Evolutionary conservation across 2,113 vertebrate genomes (phyloP).

Genomic region (Fregata magnificens): DNA sequence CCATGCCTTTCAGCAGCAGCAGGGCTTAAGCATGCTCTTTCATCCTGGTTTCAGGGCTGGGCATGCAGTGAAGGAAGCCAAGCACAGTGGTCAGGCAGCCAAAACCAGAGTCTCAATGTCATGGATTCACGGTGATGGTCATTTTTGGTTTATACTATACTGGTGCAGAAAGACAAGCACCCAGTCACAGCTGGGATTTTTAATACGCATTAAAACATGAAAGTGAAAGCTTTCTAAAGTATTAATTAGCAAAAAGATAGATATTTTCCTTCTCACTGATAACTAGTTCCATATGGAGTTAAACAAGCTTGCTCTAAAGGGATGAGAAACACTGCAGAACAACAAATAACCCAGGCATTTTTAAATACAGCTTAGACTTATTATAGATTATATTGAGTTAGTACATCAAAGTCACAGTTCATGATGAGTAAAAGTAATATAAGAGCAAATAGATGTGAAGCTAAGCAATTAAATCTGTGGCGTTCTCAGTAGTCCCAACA

Average conservation of each 20-base stretch:
- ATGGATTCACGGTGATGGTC: neutral
- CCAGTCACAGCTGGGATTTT: neutral
- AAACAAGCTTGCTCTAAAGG: neutral
- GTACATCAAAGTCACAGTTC: neutral
- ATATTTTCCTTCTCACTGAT: neutral
- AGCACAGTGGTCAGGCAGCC: neutral
- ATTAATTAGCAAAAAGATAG: neutral
- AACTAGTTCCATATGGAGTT: neutral
- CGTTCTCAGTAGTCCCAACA: neutral
- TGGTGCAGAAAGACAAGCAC: neutral
- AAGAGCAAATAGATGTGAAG: neutral
- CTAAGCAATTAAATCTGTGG: neutral
- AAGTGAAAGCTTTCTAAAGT: neutral
- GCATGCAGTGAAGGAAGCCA: neutral
- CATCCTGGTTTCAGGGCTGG: neutral
- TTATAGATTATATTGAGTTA: neutral
- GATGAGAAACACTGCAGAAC: neutral
- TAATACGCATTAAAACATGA: neutral
- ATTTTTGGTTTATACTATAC: neutral
- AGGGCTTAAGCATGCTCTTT: neutral
- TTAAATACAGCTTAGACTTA: neutral
- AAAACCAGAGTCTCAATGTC: neutral
- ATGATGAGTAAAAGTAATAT: neutral
- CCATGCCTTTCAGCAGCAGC: neutral
- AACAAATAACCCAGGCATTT: neutral